Evolutionary conservation across 2,888 invertebrate species (phyloP).

Genomic region (Salticus scenicus): DNA sequence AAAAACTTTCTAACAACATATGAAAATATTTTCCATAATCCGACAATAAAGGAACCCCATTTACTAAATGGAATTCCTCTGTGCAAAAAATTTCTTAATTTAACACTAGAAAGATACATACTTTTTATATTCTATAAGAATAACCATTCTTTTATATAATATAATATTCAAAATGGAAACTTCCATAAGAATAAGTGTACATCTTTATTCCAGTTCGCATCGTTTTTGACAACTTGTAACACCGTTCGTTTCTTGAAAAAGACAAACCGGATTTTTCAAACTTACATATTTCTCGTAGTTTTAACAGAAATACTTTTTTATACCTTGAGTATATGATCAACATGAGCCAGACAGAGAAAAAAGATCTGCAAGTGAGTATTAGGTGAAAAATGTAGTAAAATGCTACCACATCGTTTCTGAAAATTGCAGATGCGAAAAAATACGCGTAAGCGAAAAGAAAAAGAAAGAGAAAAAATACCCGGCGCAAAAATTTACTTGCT

Average conservation of each 20-base stretch:
- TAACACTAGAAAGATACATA: background rate
- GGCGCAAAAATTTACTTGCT: slow-evolving; percentile 37
- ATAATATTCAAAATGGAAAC: background rate
- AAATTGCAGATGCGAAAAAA: slow-evolving; percentile 43
- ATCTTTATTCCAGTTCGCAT: background rate
- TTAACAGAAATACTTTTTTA: background rate
- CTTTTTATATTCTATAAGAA: background rate
- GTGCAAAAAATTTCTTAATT: background rate
- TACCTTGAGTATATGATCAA: background rate
- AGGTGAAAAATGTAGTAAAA: slow-evolving; percentile 53
- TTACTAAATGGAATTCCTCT: background rate
- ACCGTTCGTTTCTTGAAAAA: background rate
- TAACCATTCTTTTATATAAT: background rate
- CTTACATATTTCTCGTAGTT: background rate
- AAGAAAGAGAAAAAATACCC: slow-evolving; percentile 16
- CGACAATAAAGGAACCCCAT: background rate
- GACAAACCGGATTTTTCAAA: background rate
- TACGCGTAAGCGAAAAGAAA: slow-evolving; percentile 31
- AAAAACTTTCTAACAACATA: background rate
- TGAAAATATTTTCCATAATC: background rate
- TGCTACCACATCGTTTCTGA: slow-evolving; percentile 45
- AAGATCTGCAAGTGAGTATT: slow-evolving; percentile 17
- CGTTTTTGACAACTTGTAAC: background rate
- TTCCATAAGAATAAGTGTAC: background rate
- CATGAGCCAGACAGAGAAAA: background rate